Evolutionary conservation across 2,888 invertebrate genomes (phyloP), one percentile per base, ranked within the genome.

Genomic region (Melitaea athalia): DNA sequence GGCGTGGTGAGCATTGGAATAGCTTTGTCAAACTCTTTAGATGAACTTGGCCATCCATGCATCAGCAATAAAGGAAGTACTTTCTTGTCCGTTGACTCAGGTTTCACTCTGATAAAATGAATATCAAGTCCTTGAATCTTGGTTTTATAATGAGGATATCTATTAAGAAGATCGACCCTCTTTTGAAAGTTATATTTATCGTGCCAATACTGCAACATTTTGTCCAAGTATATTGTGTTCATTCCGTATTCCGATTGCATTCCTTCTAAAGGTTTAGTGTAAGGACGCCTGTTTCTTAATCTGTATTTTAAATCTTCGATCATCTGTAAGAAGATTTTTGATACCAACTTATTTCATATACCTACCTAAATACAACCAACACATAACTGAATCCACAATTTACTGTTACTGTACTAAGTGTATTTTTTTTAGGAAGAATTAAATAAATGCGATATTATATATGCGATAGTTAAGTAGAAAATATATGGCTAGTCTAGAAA

Each of bases 41-140:
- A 93, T 0, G 96, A 96, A 65, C 97, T 97, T 0, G 98, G 98
- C 98, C 98, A 98, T 17, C 98, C 98, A 78, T 98, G 98, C 59
- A 96, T 81, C 74, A 98, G 77, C 1, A 98, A 84, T 53, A 98
- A 76, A 0, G 97, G 97, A 31, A 95, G 72, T 0, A 89, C 82
- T 72, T 85, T 80, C 6, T 81, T 47, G 8, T 71, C 76, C 60
- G 77, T 79, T 0, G 5, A 31, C 8, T 55, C 53, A 14, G 96
- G 95, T 76, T 94, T 95, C 0, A 93, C 94, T 72, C 95, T 95
- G 33, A 97, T 93, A 79, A 95, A 98, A 83, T 98, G 97, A 69
- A 98, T 93, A 72, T 95, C 94, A 68, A 96, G 84, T 3, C 94
- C 94, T 83, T 96, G 95, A 79, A 98, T 95, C 71, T 94, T 94